These are phyloP conservation scores for Malurus cyaneus DNA, from an alignment of 2,113 vertebrate genomes.

Conservation along the genomic window DNA sequence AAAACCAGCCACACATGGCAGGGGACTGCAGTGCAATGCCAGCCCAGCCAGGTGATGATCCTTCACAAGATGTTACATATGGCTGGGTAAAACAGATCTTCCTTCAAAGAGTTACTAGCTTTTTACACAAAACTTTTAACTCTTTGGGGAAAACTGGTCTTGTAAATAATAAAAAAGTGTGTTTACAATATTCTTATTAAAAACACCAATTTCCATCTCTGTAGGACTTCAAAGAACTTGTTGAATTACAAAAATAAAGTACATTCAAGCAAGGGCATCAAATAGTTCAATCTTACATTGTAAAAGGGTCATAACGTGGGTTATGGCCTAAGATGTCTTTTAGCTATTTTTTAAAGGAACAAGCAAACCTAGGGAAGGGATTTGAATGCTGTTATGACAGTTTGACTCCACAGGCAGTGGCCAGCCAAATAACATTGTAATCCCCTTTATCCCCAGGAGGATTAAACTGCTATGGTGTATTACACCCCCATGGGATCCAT, in stretches of 20 bases:
- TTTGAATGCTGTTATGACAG: background rate
- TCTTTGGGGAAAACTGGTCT: background rate
- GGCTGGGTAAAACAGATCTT: background rate
- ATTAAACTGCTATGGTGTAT: background rate
- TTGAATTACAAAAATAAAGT: background rate
- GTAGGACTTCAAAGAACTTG: background rate
- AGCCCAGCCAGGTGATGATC: background rate
- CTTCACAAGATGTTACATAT: background rate
- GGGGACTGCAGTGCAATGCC: background rate
- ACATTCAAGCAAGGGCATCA: background rate
- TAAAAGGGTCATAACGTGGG: accelerated
- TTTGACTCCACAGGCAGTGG: background rate
- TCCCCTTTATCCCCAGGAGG: background rate
- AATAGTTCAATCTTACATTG: background rate
- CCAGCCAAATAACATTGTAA: constrained; percentile 2
- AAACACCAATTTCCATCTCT: background rate
- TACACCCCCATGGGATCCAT: background rate
- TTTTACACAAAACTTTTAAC: background rate
- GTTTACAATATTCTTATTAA: background rate
- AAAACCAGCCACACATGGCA: accelerated
- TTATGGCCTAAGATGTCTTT: background rate
- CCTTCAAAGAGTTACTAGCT: background rate
- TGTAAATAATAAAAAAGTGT: background rate
- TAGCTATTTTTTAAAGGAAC: background rate
- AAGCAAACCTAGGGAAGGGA: background rate